A percentile compares a stretch with the other conserved stretches of the same genome.
phyloP scores from a whole-genome alignment of 64 coral and sea anemone species.

The Acropora yongei region DNA sequence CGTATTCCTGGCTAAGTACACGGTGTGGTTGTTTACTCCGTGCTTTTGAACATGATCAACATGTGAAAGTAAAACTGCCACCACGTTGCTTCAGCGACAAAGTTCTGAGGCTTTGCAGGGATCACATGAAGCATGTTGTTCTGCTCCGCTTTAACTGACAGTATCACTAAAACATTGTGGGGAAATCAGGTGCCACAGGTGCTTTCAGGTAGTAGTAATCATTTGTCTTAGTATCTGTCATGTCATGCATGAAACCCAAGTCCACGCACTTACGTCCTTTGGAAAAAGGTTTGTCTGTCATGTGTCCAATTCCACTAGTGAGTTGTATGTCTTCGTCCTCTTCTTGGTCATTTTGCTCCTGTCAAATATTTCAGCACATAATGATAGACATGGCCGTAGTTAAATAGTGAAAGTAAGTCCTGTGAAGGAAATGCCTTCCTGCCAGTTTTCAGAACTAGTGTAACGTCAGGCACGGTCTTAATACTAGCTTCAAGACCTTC shows the following conservation, averaged over 20 bases:
- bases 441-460: not conserved
- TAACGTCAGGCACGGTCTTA: not conserved
- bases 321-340: conserved; percentile 21
- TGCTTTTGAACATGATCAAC: conserved; percentile 26
- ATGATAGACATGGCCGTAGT: conserved; percentile 58
- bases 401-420: conserved; percentile 18
- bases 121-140: conserved; percentile 50
- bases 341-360: not conserved
- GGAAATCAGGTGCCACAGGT: conserved; percentile 36
- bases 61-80: conserved; percentile 23
- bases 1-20: conserved; percentile 66
- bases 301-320: conserved; percentile 20
- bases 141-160: conserved; percentile 42
- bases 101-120: conserved; percentile 57
- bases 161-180: conserved; percentile 9
- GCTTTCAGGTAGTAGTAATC: conserved; percentile 58
- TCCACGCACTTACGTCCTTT: conserved; percentile 38
- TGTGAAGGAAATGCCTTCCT: conserved; percentile 3
- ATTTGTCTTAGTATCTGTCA: conserved; percentile 29
- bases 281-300: conserved; percentile 50
- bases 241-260: conserved; percentile 28
- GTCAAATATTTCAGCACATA: conserved; percentile 3
- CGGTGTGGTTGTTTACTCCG: conserved; percentile 19
- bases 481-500: not conserved
- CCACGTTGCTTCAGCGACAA: conserved; percentile 58